Evolutionary conservation across 2,797 vertebrate species (phyloP), one percentile per base, ranked within the genome.

Genomic region (Taenioides sp.): DNA sequence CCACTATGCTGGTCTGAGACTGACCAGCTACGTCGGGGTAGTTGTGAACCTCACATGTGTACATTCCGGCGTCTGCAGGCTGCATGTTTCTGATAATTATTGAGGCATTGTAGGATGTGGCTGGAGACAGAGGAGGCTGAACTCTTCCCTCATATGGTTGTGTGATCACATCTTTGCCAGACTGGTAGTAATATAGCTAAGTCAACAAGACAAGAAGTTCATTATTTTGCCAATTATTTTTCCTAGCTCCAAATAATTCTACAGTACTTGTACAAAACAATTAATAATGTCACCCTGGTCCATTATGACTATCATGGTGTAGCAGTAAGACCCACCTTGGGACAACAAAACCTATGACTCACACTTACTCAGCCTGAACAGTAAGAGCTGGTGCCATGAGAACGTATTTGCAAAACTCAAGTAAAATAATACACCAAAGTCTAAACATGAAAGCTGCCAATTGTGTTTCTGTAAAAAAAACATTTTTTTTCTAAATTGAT

Each of bases 21-120:
- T 75, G 69, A 50, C 93, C 92, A 0, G 2, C 7, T 2, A 91
- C 73, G n/a, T 92, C 92, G 0, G 92, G 92, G 0, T 93, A 80
- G 80, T 94, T 96, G 82, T 93, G 93, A 67, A 97, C 91, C 60
- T 95, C 92, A 18, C 96, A 97, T 12, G 67, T 88, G 79, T 97
- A 97, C 70, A 88, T 25, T 0, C 96, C 96, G 0, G 94, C 80
- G 57, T 98, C 96, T 2, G 90, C 86, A 20, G 90, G 74, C 59
- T 95, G 93, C 92, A 96, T 93, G 77, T 93, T 90, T n/a, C 65
- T 89, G 75, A 97, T 95, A 7, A 87, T 89, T 80, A 97, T 91
- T 1, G 94, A 94, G 23, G 94, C 94, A 0, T 96, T 96, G 17
- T 0, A 77, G 57, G 66, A 66, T 1, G 5, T 64, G 64, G 77